These are phyloP conservation scores for Lycaon pictus DNA, from an alignment of 2,113 vertebrate genomes.

Conservation along the genomic window DNA sequence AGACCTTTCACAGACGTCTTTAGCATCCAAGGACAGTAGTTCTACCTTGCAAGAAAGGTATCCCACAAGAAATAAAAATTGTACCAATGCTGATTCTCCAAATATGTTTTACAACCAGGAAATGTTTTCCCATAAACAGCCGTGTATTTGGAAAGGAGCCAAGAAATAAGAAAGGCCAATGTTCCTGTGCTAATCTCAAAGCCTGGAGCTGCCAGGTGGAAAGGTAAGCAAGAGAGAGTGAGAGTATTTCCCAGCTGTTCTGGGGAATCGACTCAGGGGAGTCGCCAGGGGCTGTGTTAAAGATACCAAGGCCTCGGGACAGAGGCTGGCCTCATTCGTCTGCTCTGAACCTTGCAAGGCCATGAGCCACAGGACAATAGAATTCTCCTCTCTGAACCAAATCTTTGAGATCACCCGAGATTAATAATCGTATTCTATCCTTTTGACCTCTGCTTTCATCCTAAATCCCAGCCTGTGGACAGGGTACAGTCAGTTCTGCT, in stretches of 20 bases:
- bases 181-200: neutral
- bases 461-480: neutral
- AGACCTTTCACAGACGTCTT: neutral
- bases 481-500: neutral
- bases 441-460: neutral
- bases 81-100: neutral
- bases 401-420: neutral
- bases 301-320: neutral
- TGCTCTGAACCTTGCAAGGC: neutral
- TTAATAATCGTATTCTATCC: neutral
- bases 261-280: neutral
- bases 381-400: neutral
- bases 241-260: neutral
- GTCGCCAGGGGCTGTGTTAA: neutral
- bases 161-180: neutral
- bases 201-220: neutral
- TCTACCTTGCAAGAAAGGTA: neutral
- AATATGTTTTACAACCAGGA: neutral
- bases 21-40: neutral
- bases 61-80: neutral
- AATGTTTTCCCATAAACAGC: neutral
- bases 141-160: neutral
- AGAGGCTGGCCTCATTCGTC: neutral
- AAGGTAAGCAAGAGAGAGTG: neutral
- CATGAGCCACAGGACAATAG: neutral